phyloP scores from a whole-genome alignment of 2,113 vertebrate species.

The Vicugna pacos region DNA sequence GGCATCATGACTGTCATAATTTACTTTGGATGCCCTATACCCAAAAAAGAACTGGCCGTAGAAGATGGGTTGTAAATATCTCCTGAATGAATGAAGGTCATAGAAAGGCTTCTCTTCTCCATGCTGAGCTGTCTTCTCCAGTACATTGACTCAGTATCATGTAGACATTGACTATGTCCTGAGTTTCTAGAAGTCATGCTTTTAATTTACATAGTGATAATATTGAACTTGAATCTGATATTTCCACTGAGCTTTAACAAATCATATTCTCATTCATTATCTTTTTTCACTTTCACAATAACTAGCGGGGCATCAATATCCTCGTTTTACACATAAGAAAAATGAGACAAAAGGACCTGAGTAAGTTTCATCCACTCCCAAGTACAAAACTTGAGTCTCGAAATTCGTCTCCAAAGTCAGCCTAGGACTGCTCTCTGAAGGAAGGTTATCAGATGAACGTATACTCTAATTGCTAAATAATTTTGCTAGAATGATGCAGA shows the following conservation, averaged over 20 bases:
- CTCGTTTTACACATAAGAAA: neutral
- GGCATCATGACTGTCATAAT: too few species aligned
- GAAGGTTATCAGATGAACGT: neutral
- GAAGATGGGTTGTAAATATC: neutral
- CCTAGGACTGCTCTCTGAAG: neutral
- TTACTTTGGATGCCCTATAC: neutral
- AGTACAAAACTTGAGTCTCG: neutral
- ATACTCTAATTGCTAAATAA: neutral
- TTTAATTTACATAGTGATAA: neutral
- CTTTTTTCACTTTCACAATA: neutral
- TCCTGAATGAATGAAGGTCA: neutral
- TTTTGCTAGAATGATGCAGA: neutral
- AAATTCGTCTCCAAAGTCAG: neutral
- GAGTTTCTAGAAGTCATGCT: neutral
- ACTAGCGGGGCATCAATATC: neutral
- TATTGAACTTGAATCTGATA: neutral
- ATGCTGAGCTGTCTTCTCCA: neutral
- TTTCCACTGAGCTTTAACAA: neutral
- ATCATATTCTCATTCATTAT: neutral
- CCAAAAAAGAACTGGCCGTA: neutral
- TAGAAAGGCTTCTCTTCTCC: neutral
- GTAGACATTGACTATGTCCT: neutral
- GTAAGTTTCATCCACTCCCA: neutral
- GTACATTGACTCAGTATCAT: neutral
- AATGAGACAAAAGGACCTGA: neutral